Evolutionary conservation across 2,797 vertebrate genomes (phyloP), one percentile per base, ranked within the genome.

Genomic region (Tenualosa ilisha): DNA sequence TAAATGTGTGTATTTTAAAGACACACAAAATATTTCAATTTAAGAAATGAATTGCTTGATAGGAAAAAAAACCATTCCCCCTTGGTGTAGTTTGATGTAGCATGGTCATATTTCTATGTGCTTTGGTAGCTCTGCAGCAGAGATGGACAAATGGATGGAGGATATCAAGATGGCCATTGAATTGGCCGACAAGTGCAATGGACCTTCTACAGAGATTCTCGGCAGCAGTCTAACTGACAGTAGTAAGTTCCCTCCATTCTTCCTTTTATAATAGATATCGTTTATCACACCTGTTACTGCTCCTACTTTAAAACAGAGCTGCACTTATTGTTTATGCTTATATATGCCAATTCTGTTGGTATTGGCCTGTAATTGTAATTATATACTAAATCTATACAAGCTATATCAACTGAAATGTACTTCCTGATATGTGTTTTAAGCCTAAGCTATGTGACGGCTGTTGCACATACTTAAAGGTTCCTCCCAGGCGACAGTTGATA

Each of bases 91-190:
- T 22, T 1, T 56, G 3, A 56, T 79, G 61, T 81, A 75, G 63
- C 51, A 81, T 82, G 56, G 37, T 84, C 79, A 63, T 46, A 46
- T 79, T 15, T 72, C 9, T 75, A 31, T 75, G 12, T 72, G 13
- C 6, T 43, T 20, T 6, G 9, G n/a, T 91, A 99, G 98, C 91
- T 97, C 95, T 59, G 92, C 90, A 0, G 87, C 94, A 2, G 98
- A 99, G 93, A 98, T 98, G 97, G 96, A 97, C 88, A 99, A 98
- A 89, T 99, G 98, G 98, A 96, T 96, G 65, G 97, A 98, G 86
- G 98, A 99, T 91, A 95, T 99, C 86, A 97, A 97, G 91, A 96
- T 95, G 95, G 98, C 97, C 0, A 96, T 99, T 84, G 97, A 98
- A 87, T 92, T 95, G 91, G 95, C 96, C 0, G 97, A 98, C 92